These are phyloP conservation scores for Pocota personata DNA, from an alignment of 2,888 invertebrate species.

Conservation along the genomic window DNA sequence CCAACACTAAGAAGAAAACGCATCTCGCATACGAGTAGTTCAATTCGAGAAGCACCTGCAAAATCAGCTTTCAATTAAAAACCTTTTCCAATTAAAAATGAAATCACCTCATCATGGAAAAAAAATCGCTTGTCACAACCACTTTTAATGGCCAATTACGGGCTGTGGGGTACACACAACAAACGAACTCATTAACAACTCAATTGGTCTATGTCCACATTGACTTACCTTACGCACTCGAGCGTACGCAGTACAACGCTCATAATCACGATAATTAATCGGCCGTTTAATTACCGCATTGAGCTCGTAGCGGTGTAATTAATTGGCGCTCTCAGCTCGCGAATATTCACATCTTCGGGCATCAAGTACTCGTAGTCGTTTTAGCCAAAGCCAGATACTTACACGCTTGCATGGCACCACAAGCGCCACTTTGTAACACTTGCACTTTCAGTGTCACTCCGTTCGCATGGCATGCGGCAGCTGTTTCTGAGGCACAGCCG, in stretches of 20 bases:
- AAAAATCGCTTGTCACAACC: slow-evolving; percentile 46
- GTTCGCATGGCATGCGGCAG: slow-evolving; percentile 35
- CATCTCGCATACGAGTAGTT: too few species aligned
- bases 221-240: slow-evolving; percentile 43
- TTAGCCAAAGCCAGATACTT: not conserved
- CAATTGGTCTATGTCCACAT: slow-evolving; percentile 39
- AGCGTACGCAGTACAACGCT: slow-evolving; percentile 12
- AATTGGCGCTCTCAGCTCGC: slow-evolving; percentile 41
- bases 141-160: slow-evolving; percentile 37
- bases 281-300: slow-evolving; percentile 57
- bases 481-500: slow-evolving; percentile 15
- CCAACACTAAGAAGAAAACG: too few species aligned
- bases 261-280: slow-evolving; percentile 62
- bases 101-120: not conserved
- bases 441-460: slow-evolving; percentile 55
- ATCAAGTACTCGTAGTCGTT: slow-evolving; percentile 60
- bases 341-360: slow-evolving; percentile 26
- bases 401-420: slow-evolving; percentile 23
- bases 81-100: not conserved
- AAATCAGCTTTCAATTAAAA: not conserved
- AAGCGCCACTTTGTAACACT: slow-evolving; percentile 45
- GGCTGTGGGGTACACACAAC: not conserved
- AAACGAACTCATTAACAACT: slow-evolving; percentile 51
- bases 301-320: slow-evolving; percentile 45
- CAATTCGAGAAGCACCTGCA: too few species aligned